Percentiles rank a stretch among this genome's conserved stretches.
Conservation (phyloP, 2,113 vertebrate species). For the Rhizomys pruinosus region DNA sequence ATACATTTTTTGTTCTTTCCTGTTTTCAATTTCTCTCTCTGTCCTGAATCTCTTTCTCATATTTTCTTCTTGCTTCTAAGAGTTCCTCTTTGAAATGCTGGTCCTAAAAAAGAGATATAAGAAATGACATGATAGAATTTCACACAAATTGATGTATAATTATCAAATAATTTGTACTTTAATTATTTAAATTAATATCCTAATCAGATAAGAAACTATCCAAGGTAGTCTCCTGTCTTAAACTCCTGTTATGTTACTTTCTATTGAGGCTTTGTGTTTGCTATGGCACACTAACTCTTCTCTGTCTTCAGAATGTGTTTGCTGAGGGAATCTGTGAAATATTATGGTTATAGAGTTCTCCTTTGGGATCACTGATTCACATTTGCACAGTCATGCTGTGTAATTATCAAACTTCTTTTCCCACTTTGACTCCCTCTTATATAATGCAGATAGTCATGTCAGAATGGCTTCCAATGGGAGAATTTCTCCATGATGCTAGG, state of each 20-base stretch:
- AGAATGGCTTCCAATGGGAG: not conserved
- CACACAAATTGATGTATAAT: not conserved
- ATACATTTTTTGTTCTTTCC: not conserved
- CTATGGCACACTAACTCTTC: too few species aligned
- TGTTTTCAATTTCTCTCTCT: not conserved
- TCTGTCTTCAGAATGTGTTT: not conserved
- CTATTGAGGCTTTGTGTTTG: not conserved
- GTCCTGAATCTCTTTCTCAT: not conserved
- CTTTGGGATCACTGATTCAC: not conserved
- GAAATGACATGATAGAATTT: not conserved
- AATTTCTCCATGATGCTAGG: not conserved
- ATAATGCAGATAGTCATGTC: too few species aligned
- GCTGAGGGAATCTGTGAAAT: not conserved
- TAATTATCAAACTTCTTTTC: not conserved
- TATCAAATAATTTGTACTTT: not conserved
- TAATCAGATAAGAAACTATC: not conserved
- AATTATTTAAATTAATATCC: not conserved
- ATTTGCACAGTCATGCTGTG: not conserved
- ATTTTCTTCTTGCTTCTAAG: not conserved
- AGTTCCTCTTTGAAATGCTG: not conserved
- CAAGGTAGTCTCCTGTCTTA: not conserved
- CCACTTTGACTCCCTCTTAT: not conserved
- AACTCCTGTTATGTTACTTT: not conserved
- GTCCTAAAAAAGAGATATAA: not conserved
- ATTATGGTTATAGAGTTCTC: not conserved